These are phyloP conservation scores for Araneus ventricosus DNA, from an alignment of 1,140 invertebrate species.

Conservation along the genomic window DNA sequence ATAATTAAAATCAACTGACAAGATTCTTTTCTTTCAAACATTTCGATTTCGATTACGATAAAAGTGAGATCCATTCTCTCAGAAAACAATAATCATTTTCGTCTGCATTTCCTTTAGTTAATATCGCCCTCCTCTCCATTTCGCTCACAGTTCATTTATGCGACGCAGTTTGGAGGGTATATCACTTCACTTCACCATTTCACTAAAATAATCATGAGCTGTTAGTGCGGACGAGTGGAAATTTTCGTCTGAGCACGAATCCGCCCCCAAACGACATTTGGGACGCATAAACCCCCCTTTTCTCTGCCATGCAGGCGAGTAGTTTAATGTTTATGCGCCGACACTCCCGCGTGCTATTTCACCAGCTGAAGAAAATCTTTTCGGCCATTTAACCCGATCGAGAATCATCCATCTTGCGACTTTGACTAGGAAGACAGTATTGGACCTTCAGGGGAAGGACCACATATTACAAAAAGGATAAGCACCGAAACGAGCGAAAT, in stretches of 20 bases:
- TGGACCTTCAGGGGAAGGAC: background rate
- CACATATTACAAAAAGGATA: background rate
- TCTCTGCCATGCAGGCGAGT: background rate
- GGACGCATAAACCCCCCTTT: background rate
- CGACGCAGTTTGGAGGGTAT: background rate
- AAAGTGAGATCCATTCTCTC: background rate
- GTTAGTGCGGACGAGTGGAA: background rate
- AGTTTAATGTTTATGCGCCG: conserved; percentile 33
- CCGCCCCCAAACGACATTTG: conserved; percentile 6
- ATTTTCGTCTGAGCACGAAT: conserved; percentile 24
- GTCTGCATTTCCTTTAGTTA: background rate
- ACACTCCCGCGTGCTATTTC: conserved; percentile 15
- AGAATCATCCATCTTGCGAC: conserved; percentile 13
- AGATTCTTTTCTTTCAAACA: background rate
- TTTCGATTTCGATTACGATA: background rate
- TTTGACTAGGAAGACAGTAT: conserved; percentile 4
- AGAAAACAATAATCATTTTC: background rate
- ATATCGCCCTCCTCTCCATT: background rate
- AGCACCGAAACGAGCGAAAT: background rate
- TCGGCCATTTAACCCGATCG: conserved; percentile 39
- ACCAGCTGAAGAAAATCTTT: conserved; percentile 29
- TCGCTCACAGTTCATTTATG: background rate
- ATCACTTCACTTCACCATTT: conserved; percentile 19
- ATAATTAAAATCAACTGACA: background rate
- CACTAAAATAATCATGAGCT: conserved; percentile 20